These are phyloP conservation scores for Pelusios castaneus DNA, from an alignment of 2,113 vertebrate species.

Conservation along the genomic window DNA sequence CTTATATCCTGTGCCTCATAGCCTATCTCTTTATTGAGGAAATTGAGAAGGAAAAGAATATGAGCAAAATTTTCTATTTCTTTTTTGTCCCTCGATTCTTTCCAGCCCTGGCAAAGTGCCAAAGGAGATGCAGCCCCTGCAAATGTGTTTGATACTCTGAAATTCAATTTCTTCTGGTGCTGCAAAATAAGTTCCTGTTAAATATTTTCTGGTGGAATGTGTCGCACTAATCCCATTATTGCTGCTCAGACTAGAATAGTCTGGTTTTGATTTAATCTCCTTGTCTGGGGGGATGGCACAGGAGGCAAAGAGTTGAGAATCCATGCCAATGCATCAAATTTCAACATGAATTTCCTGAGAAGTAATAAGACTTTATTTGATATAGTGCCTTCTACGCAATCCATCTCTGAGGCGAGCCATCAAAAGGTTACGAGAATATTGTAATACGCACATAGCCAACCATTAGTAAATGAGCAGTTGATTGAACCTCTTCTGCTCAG, in stretches of 20 bases:
- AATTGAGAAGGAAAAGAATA: not conserved
- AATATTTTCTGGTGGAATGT: not conserved
- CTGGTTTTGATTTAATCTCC: not conserved
- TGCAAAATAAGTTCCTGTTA: not conserved
- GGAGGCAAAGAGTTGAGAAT: not conserved
- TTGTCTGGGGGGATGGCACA: not conserved
- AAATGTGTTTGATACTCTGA: not conserved
- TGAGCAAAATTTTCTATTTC: not conserved
- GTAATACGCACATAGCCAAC: not conserved
- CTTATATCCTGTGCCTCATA: not conserved
- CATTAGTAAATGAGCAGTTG: not conserved
- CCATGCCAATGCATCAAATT: not conserved
- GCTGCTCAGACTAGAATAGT: not conserved
- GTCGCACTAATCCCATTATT: not conserved
- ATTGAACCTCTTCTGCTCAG: not conserved
- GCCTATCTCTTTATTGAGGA: not conserved
- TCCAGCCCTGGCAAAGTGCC: not conserved
- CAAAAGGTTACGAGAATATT: not conserved
- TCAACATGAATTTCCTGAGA: not conserved
- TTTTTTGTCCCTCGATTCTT: not conserved
- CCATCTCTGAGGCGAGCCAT: not conserved
- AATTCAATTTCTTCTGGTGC: not conserved
- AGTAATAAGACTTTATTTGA: not conserved
- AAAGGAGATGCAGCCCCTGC: not conserved
- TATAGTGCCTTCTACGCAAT: not conserved